A percentile compares a stretch with the other conserved stretches of the same genome.
These are phyloP conservation scores for Todiramphus chloris DNA, from an alignment of 2,113 vertebrate genomes.

Conservation along the genomic window DNA sequence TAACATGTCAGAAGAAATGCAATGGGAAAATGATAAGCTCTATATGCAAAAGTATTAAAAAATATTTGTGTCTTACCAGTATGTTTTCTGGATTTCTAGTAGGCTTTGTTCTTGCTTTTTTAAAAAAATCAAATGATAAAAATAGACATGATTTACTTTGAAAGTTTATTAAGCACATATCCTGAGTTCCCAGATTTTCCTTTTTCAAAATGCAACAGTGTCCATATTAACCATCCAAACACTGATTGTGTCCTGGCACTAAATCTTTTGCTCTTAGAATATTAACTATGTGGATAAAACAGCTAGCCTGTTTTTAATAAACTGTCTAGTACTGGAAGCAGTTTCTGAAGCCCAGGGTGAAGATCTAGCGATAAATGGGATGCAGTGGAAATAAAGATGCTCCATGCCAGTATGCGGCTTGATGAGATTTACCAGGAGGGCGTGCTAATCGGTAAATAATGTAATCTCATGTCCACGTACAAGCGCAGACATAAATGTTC, in stretches of 20 bases:
- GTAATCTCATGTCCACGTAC: not conserved
- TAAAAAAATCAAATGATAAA: not conserved
- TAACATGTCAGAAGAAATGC: not conserved
- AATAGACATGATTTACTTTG: not conserved
- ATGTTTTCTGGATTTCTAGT: not conserved
- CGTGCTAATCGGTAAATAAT: not conserved
- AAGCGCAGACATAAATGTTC: not conserved
- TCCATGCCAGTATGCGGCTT: not conserved
- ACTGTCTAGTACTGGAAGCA: not conserved
- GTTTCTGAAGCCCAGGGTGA: conserved; percentile 32
- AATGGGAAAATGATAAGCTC: not conserved
- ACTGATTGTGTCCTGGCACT: conserved; percentile 18
- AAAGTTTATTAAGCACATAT: not conserved
- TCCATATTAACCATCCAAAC: not conserved
- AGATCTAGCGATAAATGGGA: not conserved
- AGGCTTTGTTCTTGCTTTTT: not conserved
- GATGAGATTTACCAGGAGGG: conserved; percentile 35
- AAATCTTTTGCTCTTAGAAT: conserved; percentile 44
- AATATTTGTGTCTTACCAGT: not conserved
- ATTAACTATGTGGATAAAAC: conserved; percentile 40
- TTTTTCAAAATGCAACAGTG: not conserved
- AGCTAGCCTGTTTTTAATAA: conserved; percentile 38
- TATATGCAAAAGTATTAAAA: not conserved
- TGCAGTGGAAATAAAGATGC: not conserved
- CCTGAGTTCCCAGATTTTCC: not conserved